Conservation (phyloP, 2,888 invertebrate genomes). For the Serripes groenlandicus region DNA sequence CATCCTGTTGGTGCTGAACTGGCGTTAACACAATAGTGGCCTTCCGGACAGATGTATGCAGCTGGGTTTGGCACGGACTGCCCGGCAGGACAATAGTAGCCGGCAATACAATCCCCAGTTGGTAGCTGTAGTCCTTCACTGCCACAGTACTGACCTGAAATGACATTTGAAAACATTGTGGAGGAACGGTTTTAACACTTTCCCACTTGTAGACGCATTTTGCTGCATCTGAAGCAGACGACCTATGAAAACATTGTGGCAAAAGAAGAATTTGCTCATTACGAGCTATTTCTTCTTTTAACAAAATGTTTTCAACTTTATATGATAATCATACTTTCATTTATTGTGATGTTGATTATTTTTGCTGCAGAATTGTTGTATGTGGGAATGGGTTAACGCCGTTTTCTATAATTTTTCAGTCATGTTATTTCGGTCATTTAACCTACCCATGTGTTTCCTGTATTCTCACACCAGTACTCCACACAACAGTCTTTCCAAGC, state of each 20-base stretch:
- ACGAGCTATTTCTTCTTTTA: background rate
- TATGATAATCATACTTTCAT: no score
- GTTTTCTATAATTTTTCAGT: no score
- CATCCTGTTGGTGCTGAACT: constrained; percentile 78
- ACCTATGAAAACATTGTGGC: background rate
- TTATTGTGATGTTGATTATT: no score
- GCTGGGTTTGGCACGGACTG: constrained; percentile 79
- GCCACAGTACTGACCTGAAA: constrained; percentile 82
- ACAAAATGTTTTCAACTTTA: no score
- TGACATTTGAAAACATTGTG: background rate
- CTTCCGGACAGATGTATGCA: constrained; percentile 82
- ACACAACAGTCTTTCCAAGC: no score
- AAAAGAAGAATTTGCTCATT: background rate
- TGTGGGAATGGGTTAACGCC: no score
- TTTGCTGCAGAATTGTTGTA: no score
- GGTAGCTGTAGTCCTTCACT: constrained; percentile 76
- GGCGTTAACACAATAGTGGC: constrained; percentile 82
- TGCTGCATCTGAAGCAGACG: no score
- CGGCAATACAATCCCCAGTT: constrained; percentile 77
- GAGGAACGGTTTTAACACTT: background rate
- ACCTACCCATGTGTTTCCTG: no score
- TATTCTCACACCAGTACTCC: no score
- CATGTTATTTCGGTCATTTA: no score
- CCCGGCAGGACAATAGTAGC: constrained; percentile 84
- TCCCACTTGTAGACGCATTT: background rate